These are phyloP conservation scores for Paratrypauchen microcephalus DNA, from an alignment of 2,797 vertebrate genomes.

Conservation along the genomic window DNA sequence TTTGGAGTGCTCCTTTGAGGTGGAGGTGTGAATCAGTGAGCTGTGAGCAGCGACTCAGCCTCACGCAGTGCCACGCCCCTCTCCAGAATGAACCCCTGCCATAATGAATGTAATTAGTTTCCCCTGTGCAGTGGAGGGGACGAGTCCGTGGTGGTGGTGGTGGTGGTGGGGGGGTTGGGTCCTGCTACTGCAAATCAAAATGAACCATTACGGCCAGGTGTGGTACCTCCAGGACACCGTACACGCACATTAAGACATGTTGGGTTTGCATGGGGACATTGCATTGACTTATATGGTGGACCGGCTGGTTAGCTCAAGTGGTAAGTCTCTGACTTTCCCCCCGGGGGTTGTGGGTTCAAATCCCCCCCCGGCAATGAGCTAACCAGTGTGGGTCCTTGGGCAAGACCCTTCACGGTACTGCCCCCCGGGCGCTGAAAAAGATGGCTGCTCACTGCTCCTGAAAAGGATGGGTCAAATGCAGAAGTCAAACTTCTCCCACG, in stretches of 20 bases:
- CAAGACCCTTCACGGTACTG: too few relatives aligned
- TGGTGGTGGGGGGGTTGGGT: constrained; percentile 9
- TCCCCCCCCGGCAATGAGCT: too few relatives aligned
- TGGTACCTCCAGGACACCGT: neutral
- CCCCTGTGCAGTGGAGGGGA: constrained; percentile 28
- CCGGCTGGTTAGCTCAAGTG: too few relatives aligned
- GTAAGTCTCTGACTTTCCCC: too few relatives aligned
- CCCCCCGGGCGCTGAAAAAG: too few relatives aligned
- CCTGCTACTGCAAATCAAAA: constrained; percentile 5
- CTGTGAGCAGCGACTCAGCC: constrained; percentile 8
- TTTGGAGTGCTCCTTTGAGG: neutral
- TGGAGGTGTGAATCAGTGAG: constrained; percentile 5
- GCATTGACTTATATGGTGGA: too few relatives aligned
- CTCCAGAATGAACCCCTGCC: constrained; percentile 12
- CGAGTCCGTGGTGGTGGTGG: neutral
- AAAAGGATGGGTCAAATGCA: too few relatives aligned
- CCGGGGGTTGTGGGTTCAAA: too few relatives aligned
- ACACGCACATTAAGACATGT: neutral
- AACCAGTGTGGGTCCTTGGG: too few relatives aligned
- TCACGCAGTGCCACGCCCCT: constrained; percentile 8
- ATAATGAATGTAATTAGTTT: constrained; percentile 44
- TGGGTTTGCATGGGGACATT: too few relatives aligned
- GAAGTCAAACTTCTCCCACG: too few relatives aligned
- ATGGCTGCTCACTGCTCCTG: too few relatives aligned
- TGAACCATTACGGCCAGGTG: constrained; percentile 32